These are phyloP conservation scores for Macroglossus sobrinus DNA, from an alignment of 2,113 vertebrate species.

Conservation along the genomic window DNA sequence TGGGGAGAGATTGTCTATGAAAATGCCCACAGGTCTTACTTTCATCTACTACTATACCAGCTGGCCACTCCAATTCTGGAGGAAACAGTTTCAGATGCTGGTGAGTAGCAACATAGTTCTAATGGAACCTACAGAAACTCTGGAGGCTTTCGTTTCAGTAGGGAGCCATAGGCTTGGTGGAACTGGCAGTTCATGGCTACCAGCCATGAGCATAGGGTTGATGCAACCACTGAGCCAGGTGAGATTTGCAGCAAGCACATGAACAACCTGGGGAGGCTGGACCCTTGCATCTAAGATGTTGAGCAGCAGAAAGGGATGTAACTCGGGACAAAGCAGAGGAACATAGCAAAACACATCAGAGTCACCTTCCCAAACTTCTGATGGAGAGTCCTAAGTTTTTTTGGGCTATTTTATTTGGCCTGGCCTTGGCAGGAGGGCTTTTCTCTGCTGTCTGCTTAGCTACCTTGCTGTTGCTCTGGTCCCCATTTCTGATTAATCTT, in stretches of 20 bases:
- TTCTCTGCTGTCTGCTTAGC: not conserved
- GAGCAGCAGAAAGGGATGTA: constrained; percentile 89
- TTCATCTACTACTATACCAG: not conserved
- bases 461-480: not conserved
- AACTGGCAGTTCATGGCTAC: constrained; percentile 92
- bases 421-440: not conserved
- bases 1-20: not conserved
- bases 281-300: constrained; percentile 85
- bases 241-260: constrained; percentile 91
- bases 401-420: not conserved
- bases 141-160: constrained; percentile 75
- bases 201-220: constrained; percentile 90
- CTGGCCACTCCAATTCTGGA: not conserved
- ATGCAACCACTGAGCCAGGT: constrained; percentile 93
- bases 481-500: constrained; percentile 15
- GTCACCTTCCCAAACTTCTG: constrained; percentile 89
- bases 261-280: constrained; percentile 82
- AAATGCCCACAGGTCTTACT: not conserved
- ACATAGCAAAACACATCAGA: constrained; percentile 90
- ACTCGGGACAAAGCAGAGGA: constrained; percentile 87
- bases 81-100: not conserved
- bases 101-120: not conserved
- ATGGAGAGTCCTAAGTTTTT: constrained; percentile 75
- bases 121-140: constrained; percentile 50
- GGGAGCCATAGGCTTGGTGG: constrained; percentile 83